Conservation (phyloP, 92 coral and sea anemone genomes). For the Actinernus sp. region DNA sequence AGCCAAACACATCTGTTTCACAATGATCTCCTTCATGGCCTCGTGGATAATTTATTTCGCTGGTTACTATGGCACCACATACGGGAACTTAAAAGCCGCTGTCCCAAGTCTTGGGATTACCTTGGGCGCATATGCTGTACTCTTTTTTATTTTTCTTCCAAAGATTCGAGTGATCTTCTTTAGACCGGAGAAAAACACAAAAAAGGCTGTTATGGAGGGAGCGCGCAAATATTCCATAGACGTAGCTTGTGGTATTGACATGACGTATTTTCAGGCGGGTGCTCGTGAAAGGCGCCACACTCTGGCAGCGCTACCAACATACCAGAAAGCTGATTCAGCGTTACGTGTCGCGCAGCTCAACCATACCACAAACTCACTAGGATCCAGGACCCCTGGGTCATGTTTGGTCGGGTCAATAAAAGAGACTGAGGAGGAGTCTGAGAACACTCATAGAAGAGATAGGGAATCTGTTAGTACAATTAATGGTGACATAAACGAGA, state of each 20-base stretch:
- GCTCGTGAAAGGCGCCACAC: constrained; percentile 45
- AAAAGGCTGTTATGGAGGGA: constrained; percentile 80
- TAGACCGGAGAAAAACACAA: constrained; percentile 92
- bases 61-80: constrained; percentile 51
- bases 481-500: too few species aligned
- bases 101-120: constrained; percentile 58
- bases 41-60: constrained; percentile 78
- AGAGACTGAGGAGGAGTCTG: constrained; percentile 3
- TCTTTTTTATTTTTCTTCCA: constrained; percentile 84
- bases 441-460: too few species aligned
- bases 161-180: constrained; percentile 87
- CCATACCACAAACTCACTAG: neutral
- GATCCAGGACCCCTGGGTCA: neutral
- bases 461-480: too few species aligned
- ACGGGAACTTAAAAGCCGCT: constrained; percentile 50
- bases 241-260: constrained; percentile 65
- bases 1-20: constrained; percentile 80
- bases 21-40: constrained; percentile 72
- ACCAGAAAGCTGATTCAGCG: constrained; percentile 1
- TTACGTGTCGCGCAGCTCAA: neutral
- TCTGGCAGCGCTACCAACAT: constrained; percentile 30
- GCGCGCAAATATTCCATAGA: constrained; percentile 86
- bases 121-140: constrained; percentile 77
- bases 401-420: neutral
- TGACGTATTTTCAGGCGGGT: constrained; percentile 16